Evolutionary conservation across 1,140 invertebrate species (phyloP).

Genomic region (Camponotus vicinus): DNA sequence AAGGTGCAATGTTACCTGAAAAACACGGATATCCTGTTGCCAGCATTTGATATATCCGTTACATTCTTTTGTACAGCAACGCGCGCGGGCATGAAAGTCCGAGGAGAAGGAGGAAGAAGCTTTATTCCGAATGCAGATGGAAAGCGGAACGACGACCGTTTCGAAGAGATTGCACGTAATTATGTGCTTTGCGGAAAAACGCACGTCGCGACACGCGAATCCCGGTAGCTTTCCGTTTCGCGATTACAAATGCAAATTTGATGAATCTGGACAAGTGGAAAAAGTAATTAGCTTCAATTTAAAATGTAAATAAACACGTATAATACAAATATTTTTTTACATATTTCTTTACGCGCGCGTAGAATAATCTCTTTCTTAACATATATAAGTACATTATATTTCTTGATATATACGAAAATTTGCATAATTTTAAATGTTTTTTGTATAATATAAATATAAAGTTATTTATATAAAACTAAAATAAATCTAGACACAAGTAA

Average conservation of each 20-base stretch:
- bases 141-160: slow-evolving; percentile 51
- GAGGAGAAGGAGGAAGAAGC: neutral
- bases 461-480: too few relatives aligned
- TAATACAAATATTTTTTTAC: neutral
- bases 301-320: neutral
- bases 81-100: slow-evolving; percentile 34
- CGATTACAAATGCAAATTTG: slow-evolving; percentile 5
- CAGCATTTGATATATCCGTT: neutral
- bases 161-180: slow-evolving; percentile 49
- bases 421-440: too few relatives aligned
- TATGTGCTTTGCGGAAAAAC: slow-evolving; percentile 40
- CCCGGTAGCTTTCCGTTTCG: neutral
- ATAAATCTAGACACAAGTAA: too few relatives aligned
- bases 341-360: too few relatives aligned
- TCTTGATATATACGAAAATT: too few relatives aligned
- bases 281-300: neutral
- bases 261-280: neutral
- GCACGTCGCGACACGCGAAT: slow-evolving; percentile 14
- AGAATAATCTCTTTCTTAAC: too few relatives aligned
- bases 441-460: too few relatives aligned
- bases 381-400: too few relatives aligned
- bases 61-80: neutral
- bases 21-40: slow-evolving; percentile 41
- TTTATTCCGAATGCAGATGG: slow-evolving; percentile 22
- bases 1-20: slow-evolving; percentile 7